phyloP scores from a whole-genome alignment of 2,113 vertebrate genomes.

The Siphamia tubifer region DNA sequence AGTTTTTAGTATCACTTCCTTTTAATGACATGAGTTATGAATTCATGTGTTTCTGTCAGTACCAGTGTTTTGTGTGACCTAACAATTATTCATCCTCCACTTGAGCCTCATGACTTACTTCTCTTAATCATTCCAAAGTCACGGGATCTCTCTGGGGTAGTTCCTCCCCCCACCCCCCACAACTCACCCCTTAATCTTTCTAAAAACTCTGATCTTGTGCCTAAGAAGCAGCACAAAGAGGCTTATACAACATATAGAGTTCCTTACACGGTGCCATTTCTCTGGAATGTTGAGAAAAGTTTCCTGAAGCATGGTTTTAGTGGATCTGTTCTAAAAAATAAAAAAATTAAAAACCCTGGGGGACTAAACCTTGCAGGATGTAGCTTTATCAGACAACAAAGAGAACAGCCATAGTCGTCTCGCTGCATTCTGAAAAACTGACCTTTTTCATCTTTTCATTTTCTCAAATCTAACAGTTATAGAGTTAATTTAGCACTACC shows the following conservation, averaged over 20 bases:
- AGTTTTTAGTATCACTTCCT: constrained; percentile 14
- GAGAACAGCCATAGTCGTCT: neutral
- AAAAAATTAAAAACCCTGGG: neutral
- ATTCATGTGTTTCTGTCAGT: neutral
- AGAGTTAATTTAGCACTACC: too few relatives aligned
- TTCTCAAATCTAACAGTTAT: too few relatives aligned
- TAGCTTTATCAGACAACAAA: neutral
- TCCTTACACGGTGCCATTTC: neutral
- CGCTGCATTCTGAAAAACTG: neutral
- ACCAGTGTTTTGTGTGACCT: neutral
- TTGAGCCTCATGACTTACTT: constrained; percentile 62
- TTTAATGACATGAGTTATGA: neutral
- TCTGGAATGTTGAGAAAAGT: constrained; percentile 47
- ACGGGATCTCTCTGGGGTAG: constrained; percentile 46
- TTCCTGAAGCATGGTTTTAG: neutral
- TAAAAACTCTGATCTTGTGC: constrained; percentile 67
- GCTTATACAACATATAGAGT: constrained; percentile 33
- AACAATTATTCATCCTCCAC: constrained; percentile 24
- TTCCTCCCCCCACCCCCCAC: neutral
- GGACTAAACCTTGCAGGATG: neutral
- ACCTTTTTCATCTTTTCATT: neutral
- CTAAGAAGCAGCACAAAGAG: constrained; percentile 61
- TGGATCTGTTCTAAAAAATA: neutral
- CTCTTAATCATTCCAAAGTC: constrained; percentile 60
- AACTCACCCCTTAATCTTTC: constrained; percentile 61